A percentile compares a stretch with the other conserved stretches of the same genome.
These are phyloP conservation scores for Drosophila kepulauana DNA, from an alignment of 1,140 invertebrate species.

Conservation along the genomic window DNA sequence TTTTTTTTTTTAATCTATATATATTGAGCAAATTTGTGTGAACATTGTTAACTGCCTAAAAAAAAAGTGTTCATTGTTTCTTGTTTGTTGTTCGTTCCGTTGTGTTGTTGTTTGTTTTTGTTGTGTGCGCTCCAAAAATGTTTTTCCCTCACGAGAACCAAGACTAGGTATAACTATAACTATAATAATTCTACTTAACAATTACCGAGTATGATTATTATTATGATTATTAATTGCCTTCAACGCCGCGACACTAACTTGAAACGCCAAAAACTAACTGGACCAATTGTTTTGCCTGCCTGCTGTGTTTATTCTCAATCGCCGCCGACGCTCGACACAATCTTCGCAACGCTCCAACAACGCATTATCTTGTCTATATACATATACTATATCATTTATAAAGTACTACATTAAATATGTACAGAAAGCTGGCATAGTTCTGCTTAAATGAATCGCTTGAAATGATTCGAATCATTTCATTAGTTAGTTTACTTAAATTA, in stretches of 20 bases:
- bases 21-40: slow-evolving; percentile 3
- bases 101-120: slow-evolving; percentile 41
- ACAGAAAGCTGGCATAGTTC: too few species aligned
- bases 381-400: not conserved
- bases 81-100: slow-evolving; percentile 39
- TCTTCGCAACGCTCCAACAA: slow-evolving; percentile 11
- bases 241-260: slow-evolving; percentile 6
- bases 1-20: not conserved
- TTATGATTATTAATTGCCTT: not conserved
- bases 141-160: not conserved
- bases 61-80: slow-evolving; percentile 1
- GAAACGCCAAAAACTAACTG: slow-evolving; percentile 14
- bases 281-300: slow-evolving; percentile 13
- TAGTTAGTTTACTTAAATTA: too few species aligned
- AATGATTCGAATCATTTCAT: too few species aligned
- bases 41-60: slow-evolving; percentile 2
- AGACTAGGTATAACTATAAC: not conserved
- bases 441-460: too few species aligned
- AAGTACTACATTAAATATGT: not conserved
- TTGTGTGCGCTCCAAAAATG: slow-evolving; percentile 2
- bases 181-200: too few species aligned
- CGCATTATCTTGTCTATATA: not conserved
- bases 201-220: too few species aligned
- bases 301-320: not conserved
- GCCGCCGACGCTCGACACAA: slow-evolving; percentile 18